Conservation (phyloP, 2,113 vertebrate genomes). For the Rhineura floridana region DNA sequence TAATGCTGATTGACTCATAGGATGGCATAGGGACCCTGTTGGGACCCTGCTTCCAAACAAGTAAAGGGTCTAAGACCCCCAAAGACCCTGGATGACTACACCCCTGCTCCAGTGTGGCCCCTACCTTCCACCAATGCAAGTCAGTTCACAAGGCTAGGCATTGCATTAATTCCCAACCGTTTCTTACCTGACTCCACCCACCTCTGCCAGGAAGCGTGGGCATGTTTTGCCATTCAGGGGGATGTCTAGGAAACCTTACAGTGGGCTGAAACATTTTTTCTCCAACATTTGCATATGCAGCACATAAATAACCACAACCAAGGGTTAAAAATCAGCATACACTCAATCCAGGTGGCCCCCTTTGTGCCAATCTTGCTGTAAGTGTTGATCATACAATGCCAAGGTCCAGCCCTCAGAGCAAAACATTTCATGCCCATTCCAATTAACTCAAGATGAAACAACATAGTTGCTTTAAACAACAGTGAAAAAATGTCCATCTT, state of each 20-base stretch:
- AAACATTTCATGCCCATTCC: background rate
- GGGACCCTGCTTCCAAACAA: too few species aligned
- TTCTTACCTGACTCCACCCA: too few species aligned
- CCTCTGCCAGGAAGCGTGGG: background rate
- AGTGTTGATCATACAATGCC: background rate
- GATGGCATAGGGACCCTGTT: too few species aligned
- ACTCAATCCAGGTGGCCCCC: background rate
- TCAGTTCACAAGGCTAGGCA: too few species aligned
- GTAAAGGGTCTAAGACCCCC: too few species aligned
- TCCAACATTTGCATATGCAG: background rate
- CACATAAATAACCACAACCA: background rate
- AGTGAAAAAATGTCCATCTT: constrained; percentile 16
- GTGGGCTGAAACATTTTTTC: too few species aligned
- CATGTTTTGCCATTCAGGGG: background rate
- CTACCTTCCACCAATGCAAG: background rate
- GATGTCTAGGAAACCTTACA: background rate
- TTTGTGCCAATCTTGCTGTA: background rate
- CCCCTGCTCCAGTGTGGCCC: background rate
- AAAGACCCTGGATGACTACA: too few species aligned
- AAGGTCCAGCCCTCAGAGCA: background rate
- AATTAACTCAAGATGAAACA: constrained; percentile 26
- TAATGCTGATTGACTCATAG: too few species aligned
- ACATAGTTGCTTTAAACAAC: background rate
- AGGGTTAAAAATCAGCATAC: background rate
- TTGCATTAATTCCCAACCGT: background rate